Percentiles rank a stretch among this genome's conserved stretches.
These are phyloP conservation scores for Myopa tessellatipennis DNA, from an alignment of 2,888 invertebrate species.

Conservation along the genomic window DNA sequence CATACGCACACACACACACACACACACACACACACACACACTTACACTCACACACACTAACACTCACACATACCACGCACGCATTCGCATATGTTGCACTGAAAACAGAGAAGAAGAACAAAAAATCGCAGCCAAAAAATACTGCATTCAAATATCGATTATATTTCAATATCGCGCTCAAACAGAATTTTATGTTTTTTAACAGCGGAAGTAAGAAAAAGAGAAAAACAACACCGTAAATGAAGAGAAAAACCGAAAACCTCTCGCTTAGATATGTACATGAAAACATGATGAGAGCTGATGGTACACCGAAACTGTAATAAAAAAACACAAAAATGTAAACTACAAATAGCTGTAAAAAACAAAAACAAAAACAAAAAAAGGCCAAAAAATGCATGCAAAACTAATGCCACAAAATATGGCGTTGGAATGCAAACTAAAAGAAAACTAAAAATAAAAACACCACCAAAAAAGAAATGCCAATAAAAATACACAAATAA, in stretches of 20 bases:
- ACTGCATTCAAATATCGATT: slow-evolving; percentile 24
- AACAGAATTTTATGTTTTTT: slow-evolving; percentile 6
- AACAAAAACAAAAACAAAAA: not conserved
- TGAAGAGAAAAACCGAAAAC: not conserved
- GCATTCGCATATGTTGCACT: not conserved
- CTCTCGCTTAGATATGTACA: not conserved
- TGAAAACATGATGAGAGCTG: not conserved
- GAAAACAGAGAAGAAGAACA: not conserved
- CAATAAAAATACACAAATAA: not conserved
- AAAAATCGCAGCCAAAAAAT: slow-evolving; percentile 4
- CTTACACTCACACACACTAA: not conserved
- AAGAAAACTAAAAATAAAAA: too few species aligned
- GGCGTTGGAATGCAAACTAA: too few species aligned
- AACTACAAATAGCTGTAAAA: not conserved
- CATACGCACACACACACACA: not conserved
- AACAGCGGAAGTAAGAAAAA: not conserved
- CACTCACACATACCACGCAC: not conserved
- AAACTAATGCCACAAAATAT: too few species aligned
- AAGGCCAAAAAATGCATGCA: not conserved
- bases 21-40: not conserved
- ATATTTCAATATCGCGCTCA: slow-evolving; percentile 14
- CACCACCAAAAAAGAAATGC: not conserved
- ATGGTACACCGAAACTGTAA: not conserved
- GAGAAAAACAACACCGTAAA: not conserved
- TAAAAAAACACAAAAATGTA: not conserved